Conservation (phyloP, 2,888 invertebrate species). For the Sisyra terminalis region DNA sequence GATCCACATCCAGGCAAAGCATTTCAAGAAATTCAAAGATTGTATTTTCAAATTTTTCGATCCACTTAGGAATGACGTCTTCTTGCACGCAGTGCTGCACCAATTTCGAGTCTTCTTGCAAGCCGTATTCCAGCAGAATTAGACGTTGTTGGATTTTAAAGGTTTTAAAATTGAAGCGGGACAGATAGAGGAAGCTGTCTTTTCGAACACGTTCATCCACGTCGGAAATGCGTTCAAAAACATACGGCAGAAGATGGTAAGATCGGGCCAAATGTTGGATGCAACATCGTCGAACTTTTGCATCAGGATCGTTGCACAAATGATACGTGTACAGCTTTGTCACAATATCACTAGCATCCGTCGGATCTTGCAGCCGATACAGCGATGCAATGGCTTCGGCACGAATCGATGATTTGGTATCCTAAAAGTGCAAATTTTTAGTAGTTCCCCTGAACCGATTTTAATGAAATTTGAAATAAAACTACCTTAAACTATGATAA, state of each 20-base stretch:
- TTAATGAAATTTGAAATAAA: too few species aligned
- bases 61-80: conserved; percentile 54
- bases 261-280: conserved; percentile 59
- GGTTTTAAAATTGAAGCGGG: conserved; percentile 25
- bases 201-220: conserved; percentile 59
- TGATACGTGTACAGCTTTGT: conserved; percentile 55
- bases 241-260: conserved; percentile 47
- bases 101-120: conserved; percentile 39
- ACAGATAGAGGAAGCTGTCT: conserved; percentile 29
- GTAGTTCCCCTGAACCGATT: too few species aligned
- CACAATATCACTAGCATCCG: conserved; percentile 55
- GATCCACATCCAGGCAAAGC: conserved; percentile 52
- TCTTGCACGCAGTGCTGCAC: conserved; percentile 30
- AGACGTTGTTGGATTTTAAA: conserved; percentile 48
- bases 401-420: conserved; percentile 57
- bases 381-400: conserved; percentile 65
- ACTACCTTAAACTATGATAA: too few species aligned
- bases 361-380: conserved; percentile 64
- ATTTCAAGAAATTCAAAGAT: conserved; percentile 55
- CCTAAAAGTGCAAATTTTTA: conserved; percentile 28
- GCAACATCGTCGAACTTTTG: conserved; percentile 38
- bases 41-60: conserved; percentile 52
- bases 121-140: conserved; percentile 39
- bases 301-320: conserved; percentile 54
- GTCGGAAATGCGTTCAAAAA: conserved; percentile 59